Evolutionary conservation across 1,140 invertebrate genomes (phyloP), one percentile per base, ranked within the genome.

Genomic region (Hylaeus anthracinus): DNA sequence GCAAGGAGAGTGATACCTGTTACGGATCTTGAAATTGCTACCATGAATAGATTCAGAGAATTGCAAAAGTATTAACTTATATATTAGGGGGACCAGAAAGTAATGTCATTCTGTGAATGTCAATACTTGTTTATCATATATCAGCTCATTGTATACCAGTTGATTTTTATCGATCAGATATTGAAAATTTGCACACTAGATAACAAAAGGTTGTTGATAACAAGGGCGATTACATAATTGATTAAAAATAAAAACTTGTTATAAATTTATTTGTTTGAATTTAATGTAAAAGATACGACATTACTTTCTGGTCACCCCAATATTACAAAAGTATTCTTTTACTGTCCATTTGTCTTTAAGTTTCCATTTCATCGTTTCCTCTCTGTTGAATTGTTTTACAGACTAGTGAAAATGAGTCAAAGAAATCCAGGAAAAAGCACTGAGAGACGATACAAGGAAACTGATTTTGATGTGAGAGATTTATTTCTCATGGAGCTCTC

Each of bases 401-500:
- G 90, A 43, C 66, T 88, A 14, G 71, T 86, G 2, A 90, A 90
- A 82, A 0, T 64, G 14, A 65, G 12, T 45, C 5, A 64, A 37
- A 26, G 8, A 45, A 53, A 74, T 64, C 26, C 84, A 83, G 39
- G 81, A 61, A 76, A 81, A 15, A 55, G 64, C 39, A 6, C 12
- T 4, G 8, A 9, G 3, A 51, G 15, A 12, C 15, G 14, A 61
- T 61, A 12, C 4, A 88, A 81, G 61, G 94, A 94, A 61, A 85
- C 91, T 15, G 94, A 95, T 67, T 94, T 96, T 66, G 93, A 94
- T 10, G 94, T 96, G 67, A 94, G 96, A 81, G 97, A 98, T 92
- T 94, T 97, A 12, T 88, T 98, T 1, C 90, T 99, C 0, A 89
- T 96, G 8, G 97, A 98, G 91, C 90, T 99, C 48, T 86, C 98